Base-by-base conservation (phyloP, 1,140 invertebrate species). In the Atta colombica region DNA sequence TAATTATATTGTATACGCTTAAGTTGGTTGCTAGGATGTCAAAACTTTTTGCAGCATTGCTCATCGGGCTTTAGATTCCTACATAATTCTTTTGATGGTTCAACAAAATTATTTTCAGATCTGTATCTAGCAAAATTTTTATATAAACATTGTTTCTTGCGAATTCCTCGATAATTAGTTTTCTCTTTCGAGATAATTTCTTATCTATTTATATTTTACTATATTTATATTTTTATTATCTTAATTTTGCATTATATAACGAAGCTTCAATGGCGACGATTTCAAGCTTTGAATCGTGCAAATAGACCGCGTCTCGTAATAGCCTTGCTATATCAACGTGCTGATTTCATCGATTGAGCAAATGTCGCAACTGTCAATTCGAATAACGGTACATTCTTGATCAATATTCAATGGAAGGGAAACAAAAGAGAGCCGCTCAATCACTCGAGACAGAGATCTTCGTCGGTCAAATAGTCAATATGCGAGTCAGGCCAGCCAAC, bases 361-460 rank as follows among this genome's bases (percentile, higher is more conserved):
- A 82, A 45, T 69, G 49, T 81, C 31, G 65, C 35, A 81, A 71
- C 35, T 49, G 77, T 80, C 61, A 82, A 51, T 84, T 49, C 18
- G 7, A 55, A 25, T 84, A 74, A 84, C 69, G 80, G 55, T 49
- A 18, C 25, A 74, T 31, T 68, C 31, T 63, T 25, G 49, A 68
- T 55, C 61, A 61, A 16, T 25, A 21, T 14, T 45, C 31, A 7
- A 39, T 7, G 53, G 39, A 61, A 35, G 65, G 49, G 51, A 87
- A 82, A 87, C 68, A 82, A 86, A 90, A 58, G 87, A 69, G 74
- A 77, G 89, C 71, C 86, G 88, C 75, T 87, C 80, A 51, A 74
- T 82, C 80, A 89, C 87, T 87, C 90, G 91, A n/a, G 81, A 90
- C 91, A 78, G 85, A 91, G 89, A 92, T 93, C 87, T 89, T 91